Conservation (phyloP, 2,797 vertebrate species). For the Sparus aurata region DNA sequence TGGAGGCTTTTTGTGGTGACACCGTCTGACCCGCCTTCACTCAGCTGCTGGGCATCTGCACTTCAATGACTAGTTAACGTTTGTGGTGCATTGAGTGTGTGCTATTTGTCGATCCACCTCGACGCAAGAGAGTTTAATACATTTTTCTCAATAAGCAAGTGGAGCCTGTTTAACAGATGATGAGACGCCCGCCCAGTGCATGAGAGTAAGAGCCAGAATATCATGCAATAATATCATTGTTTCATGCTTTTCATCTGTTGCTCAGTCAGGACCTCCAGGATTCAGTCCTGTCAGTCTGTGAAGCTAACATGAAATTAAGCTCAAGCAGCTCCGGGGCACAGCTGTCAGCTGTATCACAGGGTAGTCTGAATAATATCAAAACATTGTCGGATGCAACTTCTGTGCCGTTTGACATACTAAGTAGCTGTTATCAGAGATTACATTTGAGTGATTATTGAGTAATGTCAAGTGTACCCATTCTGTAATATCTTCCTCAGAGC, state of each 20-base stretch:
- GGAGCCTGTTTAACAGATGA: too few relatives aligned
- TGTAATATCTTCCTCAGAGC: background rate
- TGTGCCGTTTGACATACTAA: background rate
- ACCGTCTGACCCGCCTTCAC: too few relatives aligned
- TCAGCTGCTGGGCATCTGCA: too few relatives aligned
- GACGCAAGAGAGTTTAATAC: too few relatives aligned
- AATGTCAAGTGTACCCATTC: background rate
- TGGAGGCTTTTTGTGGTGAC: too few relatives aligned
- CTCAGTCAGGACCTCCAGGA: background rate
- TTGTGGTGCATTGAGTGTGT: too few relatives aligned
- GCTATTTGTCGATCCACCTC: too few relatives aligned
- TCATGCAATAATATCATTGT: background rate
- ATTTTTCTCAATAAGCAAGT: too few relatives aligned
- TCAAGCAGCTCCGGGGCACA: constrained; percentile 1
- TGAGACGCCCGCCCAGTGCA: background rate
- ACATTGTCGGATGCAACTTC: background rate
- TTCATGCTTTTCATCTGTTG: background rate
- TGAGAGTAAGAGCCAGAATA: background rate
- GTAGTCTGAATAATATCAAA: background rate
- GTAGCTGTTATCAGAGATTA: background rate
- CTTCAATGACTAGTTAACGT: too few relatives aligned
- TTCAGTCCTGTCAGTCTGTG: constrained; percentile 7
- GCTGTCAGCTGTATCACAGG: constrained; percentile 4
- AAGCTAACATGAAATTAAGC: constrained; percentile 1
- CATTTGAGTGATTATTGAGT: background rate